phyloP scores from a whole-genome alignment of 2,888 invertebrate species.

The Exocentrus adspersus region DNA sequence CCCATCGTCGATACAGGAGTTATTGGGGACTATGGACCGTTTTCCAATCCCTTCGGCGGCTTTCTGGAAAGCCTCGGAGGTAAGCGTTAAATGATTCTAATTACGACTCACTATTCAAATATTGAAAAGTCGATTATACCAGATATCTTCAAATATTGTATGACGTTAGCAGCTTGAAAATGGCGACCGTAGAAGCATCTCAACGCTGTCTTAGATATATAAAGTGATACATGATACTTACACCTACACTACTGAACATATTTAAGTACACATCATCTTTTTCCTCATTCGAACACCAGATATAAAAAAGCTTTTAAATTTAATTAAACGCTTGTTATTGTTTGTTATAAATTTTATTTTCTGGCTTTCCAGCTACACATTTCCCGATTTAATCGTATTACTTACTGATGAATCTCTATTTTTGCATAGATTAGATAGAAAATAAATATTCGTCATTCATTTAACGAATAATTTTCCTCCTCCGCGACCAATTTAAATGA shows the following conservation, averaged over 20 bases:
- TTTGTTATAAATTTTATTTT: neutral
- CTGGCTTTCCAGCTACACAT: neutral
- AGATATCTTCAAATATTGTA: too few species aligned
- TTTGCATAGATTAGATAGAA: neutral
- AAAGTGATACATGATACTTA: too few species aligned
- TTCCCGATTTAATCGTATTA: neutral
- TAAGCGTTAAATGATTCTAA: constrained; percentile 34
- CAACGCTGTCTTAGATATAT: too few species aligned
- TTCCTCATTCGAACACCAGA: too few species aligned
- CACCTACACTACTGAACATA: too few species aligned
- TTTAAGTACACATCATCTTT: too few species aligned
- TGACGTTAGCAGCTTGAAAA: too few species aligned
- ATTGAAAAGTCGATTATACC: too few species aligned
- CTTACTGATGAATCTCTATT: neutral
- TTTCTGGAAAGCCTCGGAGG: constrained; percentile 52
- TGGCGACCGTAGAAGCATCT: too few species aligned
- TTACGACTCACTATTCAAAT: too few species aligned
- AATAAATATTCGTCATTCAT: neutral
- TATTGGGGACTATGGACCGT: constrained; percentile 43
- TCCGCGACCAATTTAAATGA: neutral
- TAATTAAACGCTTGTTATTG: too few species aligned
- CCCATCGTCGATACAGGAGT: constrained; percentile 53
- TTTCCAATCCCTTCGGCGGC: constrained; percentile 49
- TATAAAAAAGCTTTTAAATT: too few species aligned
- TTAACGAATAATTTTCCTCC: neutral